A percentile compares a stretch with the other conserved stretches of the same genome.
phyloP scores from a whole-genome alignment of 92 coral and sea anemone genomes.

The Porites lobata region DNA sequence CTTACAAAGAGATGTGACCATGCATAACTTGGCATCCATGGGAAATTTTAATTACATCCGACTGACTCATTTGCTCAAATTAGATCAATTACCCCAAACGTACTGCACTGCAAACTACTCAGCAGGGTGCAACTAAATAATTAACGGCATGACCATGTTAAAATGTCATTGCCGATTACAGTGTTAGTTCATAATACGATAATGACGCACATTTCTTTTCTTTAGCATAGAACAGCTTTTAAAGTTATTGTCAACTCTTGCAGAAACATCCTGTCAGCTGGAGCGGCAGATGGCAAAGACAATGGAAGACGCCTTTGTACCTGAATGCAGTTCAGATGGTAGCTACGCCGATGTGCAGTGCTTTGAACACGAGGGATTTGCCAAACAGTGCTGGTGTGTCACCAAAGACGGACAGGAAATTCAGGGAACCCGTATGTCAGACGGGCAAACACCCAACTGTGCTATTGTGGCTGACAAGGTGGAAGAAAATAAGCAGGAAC shows the following conservation, averaged over 20 bases:
- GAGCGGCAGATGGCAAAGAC: slow-evolving; percentile 90
- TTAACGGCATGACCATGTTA: too few relatives aligned
- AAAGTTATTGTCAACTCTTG: neutral
- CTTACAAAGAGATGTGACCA: too few relatives aligned
- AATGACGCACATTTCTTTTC: neutral
- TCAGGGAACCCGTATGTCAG: slow-evolving; percentile 78
- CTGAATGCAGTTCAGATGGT: slow-evolving; percentile 83
- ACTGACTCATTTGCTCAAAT: too few relatives aligned
- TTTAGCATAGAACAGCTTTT: neutral
- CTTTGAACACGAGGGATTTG: slow-evolving; percentile 83
- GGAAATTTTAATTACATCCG: too few relatives aligned
- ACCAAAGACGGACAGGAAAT: slow-evolving; percentile 86
- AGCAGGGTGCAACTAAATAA: too few relatives aligned
- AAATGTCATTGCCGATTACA: neutral
- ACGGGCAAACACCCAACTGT: slow-evolving; percentile 79
- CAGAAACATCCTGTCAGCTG: slow-evolving; percentile 87
- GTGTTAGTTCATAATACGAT: neutral
- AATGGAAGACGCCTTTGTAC: slow-evolving; percentile 88
- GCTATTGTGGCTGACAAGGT: neutral
- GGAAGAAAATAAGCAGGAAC: slow-evolving; percentile 4
- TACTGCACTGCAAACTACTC: too few relatives aligned
- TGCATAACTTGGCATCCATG: too few relatives aligned
- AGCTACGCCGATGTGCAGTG: slow-evolving; percentile 85
- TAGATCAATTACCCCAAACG: too few relatives aligned
- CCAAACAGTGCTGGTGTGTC: slow-evolving; percentile 92